Percentiles rank a stretch among this genome's conserved stretches.
phyloP scores from a whole-genome alignment of 2,797 vertebrate genomes.

The Huso huso region DNA sequence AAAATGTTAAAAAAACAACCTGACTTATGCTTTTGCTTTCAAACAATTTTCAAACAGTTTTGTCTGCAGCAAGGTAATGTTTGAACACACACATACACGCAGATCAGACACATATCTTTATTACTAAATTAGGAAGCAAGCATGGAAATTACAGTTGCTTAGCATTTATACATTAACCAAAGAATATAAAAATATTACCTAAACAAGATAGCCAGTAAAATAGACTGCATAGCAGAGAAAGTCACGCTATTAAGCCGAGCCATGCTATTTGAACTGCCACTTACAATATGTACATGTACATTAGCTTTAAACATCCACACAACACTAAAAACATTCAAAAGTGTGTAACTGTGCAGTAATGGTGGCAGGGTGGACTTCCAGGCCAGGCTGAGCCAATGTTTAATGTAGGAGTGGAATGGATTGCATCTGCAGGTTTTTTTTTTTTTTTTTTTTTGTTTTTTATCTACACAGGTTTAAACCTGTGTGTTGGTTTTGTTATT shows the following conservation, averaged over 20 bases:
- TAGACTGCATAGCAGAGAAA: conserved; percentile 5
- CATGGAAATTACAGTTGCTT: conserved; percentile 35
- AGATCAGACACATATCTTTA: conserved; percentile 50
- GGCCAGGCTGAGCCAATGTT: neutral
- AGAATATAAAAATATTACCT: conserved; percentile 19
- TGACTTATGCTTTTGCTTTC: neutral
- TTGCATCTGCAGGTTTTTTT: too few species aligned
- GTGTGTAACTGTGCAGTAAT: conserved; percentile 30
- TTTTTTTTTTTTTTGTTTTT: too few species aligned
- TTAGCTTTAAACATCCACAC: conserved; percentile 30
- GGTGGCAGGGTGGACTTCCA: conserved; percentile 4
- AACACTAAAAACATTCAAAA: conserved; percentile 42
- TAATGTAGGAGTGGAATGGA: too few species aligned
- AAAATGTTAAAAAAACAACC: neutral
- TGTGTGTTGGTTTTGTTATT: too few species aligned
- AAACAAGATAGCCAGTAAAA: conserved; percentile 10
- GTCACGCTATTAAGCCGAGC: conserved; percentile 9
- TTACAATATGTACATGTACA: neutral
- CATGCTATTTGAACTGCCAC: conserved; percentile 16
- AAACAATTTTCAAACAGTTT: conserved; percentile 6
- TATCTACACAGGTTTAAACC: too few species aligned
- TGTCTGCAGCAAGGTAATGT: conserved; percentile 11
- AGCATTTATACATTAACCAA: conserved; percentile 37
- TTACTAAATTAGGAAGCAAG: conserved; percentile 53
- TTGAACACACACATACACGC: conserved; percentile 13